Conservation (phyloP, 1,140 invertebrate genomes). For the Dendrolimus kikuchii region DNA sequence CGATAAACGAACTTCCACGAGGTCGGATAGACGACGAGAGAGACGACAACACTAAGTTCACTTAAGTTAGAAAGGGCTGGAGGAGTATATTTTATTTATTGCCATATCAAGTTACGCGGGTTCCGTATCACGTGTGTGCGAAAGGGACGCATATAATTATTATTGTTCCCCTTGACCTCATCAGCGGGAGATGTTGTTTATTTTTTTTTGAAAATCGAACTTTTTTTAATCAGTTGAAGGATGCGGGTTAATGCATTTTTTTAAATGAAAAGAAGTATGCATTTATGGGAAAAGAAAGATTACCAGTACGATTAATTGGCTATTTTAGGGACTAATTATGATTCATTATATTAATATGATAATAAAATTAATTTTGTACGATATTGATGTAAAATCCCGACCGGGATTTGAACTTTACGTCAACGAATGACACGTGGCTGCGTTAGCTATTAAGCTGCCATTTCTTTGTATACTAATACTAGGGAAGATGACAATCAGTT, state of each 20-base stretch:
- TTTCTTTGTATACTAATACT: too few relatives aligned
- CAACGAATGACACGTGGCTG: too few relatives aligned
- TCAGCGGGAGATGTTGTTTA: conserved; percentile 23
- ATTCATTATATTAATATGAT: too few relatives aligned
- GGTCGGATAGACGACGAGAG: conserved; percentile 34
- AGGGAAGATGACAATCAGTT: too few relatives aligned
- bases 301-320: too few relatives aligned
- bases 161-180: conserved; percentile 24
- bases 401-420: too few relatives aligned
- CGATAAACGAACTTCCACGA: conserved; percentile 48
- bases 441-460: too few relatives aligned
- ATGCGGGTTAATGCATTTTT: background rate
- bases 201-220: conserved; percentile 29
- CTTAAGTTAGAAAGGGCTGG: conserved; percentile 22
- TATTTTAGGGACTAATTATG: too few relatives aligned
- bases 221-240: conserved; percentile 29
- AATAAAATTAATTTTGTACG: too few relatives aligned
- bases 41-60: conserved; percentile 11
- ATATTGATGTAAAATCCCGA: too few relatives aligned
- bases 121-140: conserved; percentile 26
- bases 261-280: too few relatives aligned
- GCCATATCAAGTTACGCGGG: conserved; percentile 57
- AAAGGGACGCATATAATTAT: conserved; percentile 40
- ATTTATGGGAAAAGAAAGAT: too few relatives aligned
- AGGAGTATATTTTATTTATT: conserved; percentile 59